Evolutionary conservation across 2,888 invertebrate species (phyloP), one percentile per base, ranked within the genome.

Genomic region (Baccha elongata): DNA sequence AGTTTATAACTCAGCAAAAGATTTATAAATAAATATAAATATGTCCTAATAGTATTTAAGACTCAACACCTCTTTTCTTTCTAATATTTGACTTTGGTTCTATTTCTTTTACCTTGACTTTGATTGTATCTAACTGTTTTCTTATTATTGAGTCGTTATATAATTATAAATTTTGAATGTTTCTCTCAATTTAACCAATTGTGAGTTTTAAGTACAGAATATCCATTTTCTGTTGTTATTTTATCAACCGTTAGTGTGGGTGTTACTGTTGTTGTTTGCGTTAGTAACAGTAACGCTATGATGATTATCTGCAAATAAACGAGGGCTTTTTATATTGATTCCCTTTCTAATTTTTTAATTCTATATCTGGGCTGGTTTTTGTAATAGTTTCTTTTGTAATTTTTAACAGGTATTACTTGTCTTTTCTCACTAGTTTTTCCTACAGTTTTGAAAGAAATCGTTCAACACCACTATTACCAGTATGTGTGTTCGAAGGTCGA

Each of bases 141-240:
- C n/a, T n/a, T n/a, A n/a, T n/a, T n/a, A n/a, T n/a, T n/a, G n/a
- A n/a, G n/a, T n/a, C n/a, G n/a, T n/a, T n/a, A n/a, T n/a, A n/a
- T n/a, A n/a, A n/a, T n/a, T n/a, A n/a, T n/a, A n/a, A n/a, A n/a
- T n/a, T n/a, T n/a, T n/a, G n/a, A n/a, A n/a, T n/a, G n/a, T n/a
- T n/a, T n/a, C n/a, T n/a, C n/a, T n/a, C n/a, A n/a, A n/a, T n/a
- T n/a, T n/a, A n/a, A n/a, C n/a, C n/a, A n/a, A n/a, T n/a, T n/a
- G n/a, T n/a, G n/a, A n/a, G n/a, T n/a, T n/a, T n/a, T n/a, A 4
- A 48, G 10, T 48, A 32, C 7, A 6, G 29, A 23, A 23, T 21
- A 64, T 48, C 64, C 48, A 15, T 64, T 64, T 7, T 37, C 13
- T 8, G 64, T 64, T n/a, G 8, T 37, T 6, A 64, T 3, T 48